Evolutionary conservation across 2,113 vertebrate species (phyloP).

Genomic region (Octodon degus): DNA sequence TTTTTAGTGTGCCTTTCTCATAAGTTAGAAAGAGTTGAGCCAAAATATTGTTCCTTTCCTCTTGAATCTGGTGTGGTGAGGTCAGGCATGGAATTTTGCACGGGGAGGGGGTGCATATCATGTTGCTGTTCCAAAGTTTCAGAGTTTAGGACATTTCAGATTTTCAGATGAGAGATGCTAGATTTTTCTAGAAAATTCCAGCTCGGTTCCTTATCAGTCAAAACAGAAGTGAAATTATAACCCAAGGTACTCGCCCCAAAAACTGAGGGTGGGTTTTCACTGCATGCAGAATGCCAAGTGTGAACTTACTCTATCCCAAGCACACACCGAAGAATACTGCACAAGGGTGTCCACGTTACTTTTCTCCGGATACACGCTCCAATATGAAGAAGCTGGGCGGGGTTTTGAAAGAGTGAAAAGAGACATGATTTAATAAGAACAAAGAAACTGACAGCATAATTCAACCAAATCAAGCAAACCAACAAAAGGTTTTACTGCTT

Average conservation of each 20-base stretch:
- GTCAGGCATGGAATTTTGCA: neutral
- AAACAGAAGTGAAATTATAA: slow-evolving; percentile 34
- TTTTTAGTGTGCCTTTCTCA: neutral
- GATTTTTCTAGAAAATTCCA: slow-evolving; percentile 49
- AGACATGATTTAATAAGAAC: slow-evolving; percentile 58
- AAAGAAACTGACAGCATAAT: neutral
- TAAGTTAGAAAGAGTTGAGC: neutral
- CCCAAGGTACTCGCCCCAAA: neutral
- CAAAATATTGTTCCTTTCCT: neutral
- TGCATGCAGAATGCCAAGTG: neutral
- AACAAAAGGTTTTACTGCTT: neutral
- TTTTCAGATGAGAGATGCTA: neutral
- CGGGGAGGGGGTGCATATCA: neutral
- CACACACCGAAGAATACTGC: slow-evolving; percentile 91
- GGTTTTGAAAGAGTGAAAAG: slow-evolving; percentile 1
- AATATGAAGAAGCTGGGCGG: slow-evolving; percentile 91
- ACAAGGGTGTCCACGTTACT: slow-evolving; percentile 91
- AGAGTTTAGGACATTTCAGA: neutral
- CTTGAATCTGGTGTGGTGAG: neutral
- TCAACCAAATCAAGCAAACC: slow-evolving; percentile 49
- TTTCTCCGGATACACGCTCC: slow-evolving; percentile 88
- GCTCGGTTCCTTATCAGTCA: slow-evolving; percentile 24
- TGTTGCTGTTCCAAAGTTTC: neutral
- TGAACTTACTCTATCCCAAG: slow-evolving; percentile 90
- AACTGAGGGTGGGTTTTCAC: neutral